Base-by-base conservation (phyloP, 2,888 invertebrate genomes). In the Caenorhabditis auriculariae region DNA sequence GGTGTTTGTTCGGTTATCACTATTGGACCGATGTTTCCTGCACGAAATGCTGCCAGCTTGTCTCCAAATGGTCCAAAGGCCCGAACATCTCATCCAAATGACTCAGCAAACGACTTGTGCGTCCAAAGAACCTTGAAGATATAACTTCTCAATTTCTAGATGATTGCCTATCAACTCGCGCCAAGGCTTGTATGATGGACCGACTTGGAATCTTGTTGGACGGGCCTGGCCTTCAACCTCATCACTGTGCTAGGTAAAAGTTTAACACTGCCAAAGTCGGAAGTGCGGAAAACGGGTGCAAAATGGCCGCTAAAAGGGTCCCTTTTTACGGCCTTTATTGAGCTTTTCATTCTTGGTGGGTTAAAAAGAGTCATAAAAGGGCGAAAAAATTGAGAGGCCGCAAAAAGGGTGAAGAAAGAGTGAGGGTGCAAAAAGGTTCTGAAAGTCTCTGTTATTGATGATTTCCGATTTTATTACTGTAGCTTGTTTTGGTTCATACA, bases 1-100 rank as follows among this genome's bases (percentile, higher is more conserved):
- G 4, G 75, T 80, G 3, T 82, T 81, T 54, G 82, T 81, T 1
- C 62, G 78, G n/a, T 58, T 81, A 1, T 77, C 78, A 1, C 70
- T 81, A 7, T 59, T 81, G 28, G 81, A 81, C 58, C 68, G 81
- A 17, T 81, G 81, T 60, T 78, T 77, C 52, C 66, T 81, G n/a
- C 78, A 80, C 51, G 82, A 81, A 24, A 70, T 81, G 71, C 62
- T 81, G 6, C 77, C 76, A 5, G 61, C 77, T 19, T 81, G 81
- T 57, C 65, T 81, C n/a, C 62, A 56, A 32, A 79, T 77, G 75
- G 72, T 79, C 7, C 62, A 69, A 26, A 49, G 68, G 42, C 78
- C 81, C 15, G 80, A 82, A 42, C 74, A 82, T 45, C 56, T 79
- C n/a, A 70, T 79, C 32, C 80, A 80, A 47, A 80, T 80, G 80